phyloP scores from a whole-genome alignment of 2,888 invertebrate species.

The Calameuta filiformis region DNA sequence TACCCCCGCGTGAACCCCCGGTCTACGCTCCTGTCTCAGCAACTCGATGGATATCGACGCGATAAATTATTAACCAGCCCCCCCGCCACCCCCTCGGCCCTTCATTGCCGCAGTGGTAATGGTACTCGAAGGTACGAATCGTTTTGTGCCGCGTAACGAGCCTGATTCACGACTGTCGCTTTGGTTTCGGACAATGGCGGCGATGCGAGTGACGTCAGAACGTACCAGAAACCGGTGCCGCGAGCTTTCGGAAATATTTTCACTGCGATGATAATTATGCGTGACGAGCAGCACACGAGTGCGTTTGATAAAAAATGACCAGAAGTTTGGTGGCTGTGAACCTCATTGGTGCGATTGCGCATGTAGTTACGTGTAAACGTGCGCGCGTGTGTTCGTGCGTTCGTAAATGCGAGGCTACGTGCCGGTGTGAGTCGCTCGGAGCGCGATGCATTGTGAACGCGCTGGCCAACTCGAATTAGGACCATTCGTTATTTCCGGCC shows the following conservation, averaged over 20 bases:
- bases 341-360: neutral
- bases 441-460: neutral
- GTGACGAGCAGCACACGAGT: neutral
- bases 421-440: neutral
- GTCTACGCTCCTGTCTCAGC: neutral
- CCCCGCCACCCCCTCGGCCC: too few species aligned
- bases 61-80: slow-evolving; percentile 19
- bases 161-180: neutral
- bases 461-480: neutral
- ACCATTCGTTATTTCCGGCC: neutral
- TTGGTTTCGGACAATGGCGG: neutral
- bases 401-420: neutral
- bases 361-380: too few species aligned
- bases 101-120: neutral
- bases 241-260: neutral
- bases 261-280: neutral
- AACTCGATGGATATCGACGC: slow-evolving; percentile 1
- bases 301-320: neutral
- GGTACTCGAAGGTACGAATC: neutral
- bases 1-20: neutral
- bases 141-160: neutral
- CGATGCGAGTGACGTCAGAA: neutral
- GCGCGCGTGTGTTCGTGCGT: neutral
- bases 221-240: neutral
- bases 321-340: neutral